phyloP scores from a whole-genome alignment of 2,888 invertebrate species.

The Caenorhabditis sulstoni region DNA sequence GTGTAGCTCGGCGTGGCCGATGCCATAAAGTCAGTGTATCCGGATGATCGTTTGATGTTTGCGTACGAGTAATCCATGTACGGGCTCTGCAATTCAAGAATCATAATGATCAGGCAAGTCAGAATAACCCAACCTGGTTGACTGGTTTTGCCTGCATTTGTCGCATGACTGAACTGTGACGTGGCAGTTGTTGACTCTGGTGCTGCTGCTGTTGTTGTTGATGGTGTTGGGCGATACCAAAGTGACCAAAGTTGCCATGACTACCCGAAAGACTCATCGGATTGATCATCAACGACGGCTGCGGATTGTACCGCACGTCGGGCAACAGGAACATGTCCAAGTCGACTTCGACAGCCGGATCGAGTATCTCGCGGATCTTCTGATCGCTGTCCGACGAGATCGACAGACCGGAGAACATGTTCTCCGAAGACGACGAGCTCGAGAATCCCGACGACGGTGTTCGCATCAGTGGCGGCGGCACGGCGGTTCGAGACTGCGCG shows the following conservation, averaged over 20 bases:
- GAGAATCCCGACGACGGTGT: conserved; percentile 56
- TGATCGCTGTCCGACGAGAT: conserved; percentile 16
- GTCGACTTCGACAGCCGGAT: conserved; percentile 50
- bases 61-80: conserved; percentile 28
- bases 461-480: conserved; percentile 27
- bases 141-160: too few relatives aligned
- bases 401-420: conserved; percentile 50
- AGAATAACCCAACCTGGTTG: neutral
- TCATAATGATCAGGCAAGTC: conserved; percentile 1
- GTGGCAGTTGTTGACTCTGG: too few relatives aligned
- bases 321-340: conserved; percentile 37
- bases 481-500: conserved; percentile 22
- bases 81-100: conserved; percentile 9
- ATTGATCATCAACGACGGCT: conserved; percentile 6
- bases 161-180: too few relatives aligned
- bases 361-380: conserved; percentile 36
- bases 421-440: conserved; percentile 52
- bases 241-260: too few relatives aligned
- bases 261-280: too few relatives aligned
- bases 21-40: conserved; percentile 45
- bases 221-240: too few relatives aligned
- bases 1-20: neutral
- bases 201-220: too few relatives aligned
- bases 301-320: conserved; percentile 37
- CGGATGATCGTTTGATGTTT: conserved; percentile 28